phyloP scores from a whole-genome alignment of 2,888 invertebrate species.

The Epistrophe grossulariae region DNA sequence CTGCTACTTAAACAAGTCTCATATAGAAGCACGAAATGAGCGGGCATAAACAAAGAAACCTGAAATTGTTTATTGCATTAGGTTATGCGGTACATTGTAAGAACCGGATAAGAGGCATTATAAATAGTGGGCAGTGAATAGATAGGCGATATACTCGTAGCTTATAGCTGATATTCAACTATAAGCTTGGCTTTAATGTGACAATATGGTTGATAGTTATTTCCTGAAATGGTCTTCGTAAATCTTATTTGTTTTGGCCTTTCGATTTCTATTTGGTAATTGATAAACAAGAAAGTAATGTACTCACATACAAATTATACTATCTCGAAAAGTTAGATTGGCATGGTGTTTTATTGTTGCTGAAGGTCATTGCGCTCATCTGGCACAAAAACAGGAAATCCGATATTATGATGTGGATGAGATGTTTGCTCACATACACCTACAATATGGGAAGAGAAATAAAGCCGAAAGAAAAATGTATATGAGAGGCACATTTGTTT shows the following conservation, averaged over 20 bases:
- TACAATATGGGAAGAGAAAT: no score
- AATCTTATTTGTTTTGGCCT: slow-evolving; percentile 42
- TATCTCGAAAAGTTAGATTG: not conserved
- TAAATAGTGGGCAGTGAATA: slow-evolving; percentile 41
- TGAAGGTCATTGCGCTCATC: slow-evolving; percentile 51
- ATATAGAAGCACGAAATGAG: slow-evolving; percentile 20
- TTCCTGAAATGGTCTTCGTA: slow-evolving; percentile 67
- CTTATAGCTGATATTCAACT: not conserved
- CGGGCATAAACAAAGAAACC: slow-evolving; percentile 57
- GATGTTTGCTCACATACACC: not conserved
- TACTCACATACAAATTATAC: slow-evolving; percentile 10
- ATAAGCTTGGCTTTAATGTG: slow-evolving; percentile 35
- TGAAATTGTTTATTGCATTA: slow-evolving; percentile 70
- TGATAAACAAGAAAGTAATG: slow-evolving; percentile 60
- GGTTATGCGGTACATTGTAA: slow-evolving; percentile 68
- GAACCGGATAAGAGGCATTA: slow-evolving; percentile 49
- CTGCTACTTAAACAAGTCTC: slow-evolving; percentile 32
- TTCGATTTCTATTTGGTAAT: slow-evolving; percentile 68
- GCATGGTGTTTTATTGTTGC: slow-evolving; percentile 5
- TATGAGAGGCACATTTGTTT: no score
- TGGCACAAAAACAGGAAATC: slow-evolving; percentile 24
- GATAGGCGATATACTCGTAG: not conserved
- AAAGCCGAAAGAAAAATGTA: no score
- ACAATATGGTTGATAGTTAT: slow-evolving; percentile 55
- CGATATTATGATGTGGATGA: slow-evolving; percentile 1